Conservation (phyloP, 2,797 vertebrate genomes). For the Enteromius mattozi region DNA sequence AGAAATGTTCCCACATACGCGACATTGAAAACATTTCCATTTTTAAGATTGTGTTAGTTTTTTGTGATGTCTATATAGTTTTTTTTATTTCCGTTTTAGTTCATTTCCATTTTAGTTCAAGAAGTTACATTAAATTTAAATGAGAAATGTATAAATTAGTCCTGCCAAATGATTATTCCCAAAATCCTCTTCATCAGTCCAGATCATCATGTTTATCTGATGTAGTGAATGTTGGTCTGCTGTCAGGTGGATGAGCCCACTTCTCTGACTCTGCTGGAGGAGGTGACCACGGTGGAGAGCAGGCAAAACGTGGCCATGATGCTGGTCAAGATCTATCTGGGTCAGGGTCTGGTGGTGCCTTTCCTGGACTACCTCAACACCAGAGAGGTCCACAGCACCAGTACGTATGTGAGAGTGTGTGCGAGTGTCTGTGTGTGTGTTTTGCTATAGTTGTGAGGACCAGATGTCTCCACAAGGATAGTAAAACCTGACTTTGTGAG, state of each 20-base stretch:
- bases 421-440: constrained; percentile 61
- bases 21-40: neutral
- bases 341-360: constrained; percentile 85
- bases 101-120: neutral
- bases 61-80: neutral
- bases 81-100: neutral
- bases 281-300: constrained; percentile 86
- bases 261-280: constrained; percentile 87
- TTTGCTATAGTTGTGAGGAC: too few species aligned
- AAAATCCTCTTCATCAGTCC: neutral
- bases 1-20: neutral
- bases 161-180: too few species aligned
- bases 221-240: too few species aligned
- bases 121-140: neutral
- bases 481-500: too few species aligned
- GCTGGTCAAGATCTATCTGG: constrained; percentile 90
- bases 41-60: neutral
- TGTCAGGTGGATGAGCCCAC: constrained; percentile 79
- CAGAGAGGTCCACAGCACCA: constrained; percentile 86
- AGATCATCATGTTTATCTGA: too few species aligned
- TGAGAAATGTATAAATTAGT: neutral
- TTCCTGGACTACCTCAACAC: constrained; percentile 90
- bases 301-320: constrained; percentile 90
- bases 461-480: too few species aligned
- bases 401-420: constrained; percentile 70